Evolutionary conservation across 2,888 invertebrate species (phyloP).

Genomic region (Patella caerulea): DNA sequence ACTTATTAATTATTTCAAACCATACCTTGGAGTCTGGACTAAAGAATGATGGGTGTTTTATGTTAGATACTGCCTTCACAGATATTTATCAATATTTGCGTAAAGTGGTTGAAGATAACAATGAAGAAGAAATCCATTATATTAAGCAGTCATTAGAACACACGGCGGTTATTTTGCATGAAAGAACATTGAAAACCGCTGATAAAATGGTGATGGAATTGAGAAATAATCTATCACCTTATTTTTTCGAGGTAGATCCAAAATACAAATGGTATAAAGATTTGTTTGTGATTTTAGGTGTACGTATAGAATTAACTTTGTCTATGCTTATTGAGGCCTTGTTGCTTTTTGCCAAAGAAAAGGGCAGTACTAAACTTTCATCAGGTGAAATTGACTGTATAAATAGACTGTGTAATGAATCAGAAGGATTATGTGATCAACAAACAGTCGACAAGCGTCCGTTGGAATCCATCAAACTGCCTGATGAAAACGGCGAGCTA

Average conservation of each 20-base stretch:
- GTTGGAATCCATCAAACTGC: conserved; percentile 9
- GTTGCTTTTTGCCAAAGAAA: neutral
- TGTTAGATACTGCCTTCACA: neutral
- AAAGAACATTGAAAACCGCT: neutral
- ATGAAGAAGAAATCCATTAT: neutral
- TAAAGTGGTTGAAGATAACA: neutral
- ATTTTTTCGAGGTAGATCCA: neutral
- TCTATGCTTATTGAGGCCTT: neutral
- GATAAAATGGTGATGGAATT: neutral
- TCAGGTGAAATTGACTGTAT: neutral
- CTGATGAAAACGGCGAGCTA: conserved; percentile 18
- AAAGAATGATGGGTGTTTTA: neutral
- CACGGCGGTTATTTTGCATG: neutral
- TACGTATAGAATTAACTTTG: neutral
- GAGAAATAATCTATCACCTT: neutral
- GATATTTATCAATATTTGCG: neutral
- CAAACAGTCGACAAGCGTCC: neutral
- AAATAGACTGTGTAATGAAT: neutral
- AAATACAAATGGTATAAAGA: neutral
- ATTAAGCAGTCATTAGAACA: neutral
- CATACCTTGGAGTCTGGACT: neutral
- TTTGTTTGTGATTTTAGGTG: neutral
- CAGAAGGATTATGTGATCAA: neutral
- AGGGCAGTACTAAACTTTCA: neutral
- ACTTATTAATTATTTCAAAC: neutral